Conservation (phyloP, 2,888 invertebrate species). For the Drosophila fungiperda region DNA sequence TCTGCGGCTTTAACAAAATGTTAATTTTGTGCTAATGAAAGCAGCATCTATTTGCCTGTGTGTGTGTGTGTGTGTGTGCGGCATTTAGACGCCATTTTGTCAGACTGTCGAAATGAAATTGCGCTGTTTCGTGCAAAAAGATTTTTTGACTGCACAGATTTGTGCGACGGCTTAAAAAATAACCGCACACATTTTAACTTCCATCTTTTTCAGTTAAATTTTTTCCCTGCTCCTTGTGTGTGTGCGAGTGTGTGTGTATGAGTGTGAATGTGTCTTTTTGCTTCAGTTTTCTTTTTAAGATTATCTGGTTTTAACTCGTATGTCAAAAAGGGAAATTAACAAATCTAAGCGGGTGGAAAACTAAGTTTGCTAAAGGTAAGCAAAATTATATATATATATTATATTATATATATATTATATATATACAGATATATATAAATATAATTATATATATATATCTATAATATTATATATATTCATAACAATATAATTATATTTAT, state of each 20-base stretch:
- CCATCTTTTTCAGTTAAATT: neutral
- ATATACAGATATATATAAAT: neutral
- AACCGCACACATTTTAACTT: conserved; percentile 5
- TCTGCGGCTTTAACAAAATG: conserved; percentile 73
- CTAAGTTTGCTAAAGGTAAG: neutral
- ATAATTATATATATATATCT: too few species aligned
- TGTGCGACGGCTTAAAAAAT: conserved; percentile 1
- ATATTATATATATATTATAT: too few species aligned
- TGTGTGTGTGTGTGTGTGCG: conserved; percentile 19
- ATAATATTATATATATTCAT: too few species aligned
- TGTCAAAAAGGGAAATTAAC: conserved; percentile 23
- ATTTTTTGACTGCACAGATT: conserved; percentile 42
- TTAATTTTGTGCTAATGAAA: conserved; percentile 76
- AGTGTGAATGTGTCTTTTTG: neutral
- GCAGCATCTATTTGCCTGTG: conserved; percentile 45
- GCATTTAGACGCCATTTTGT: conserved; percentile 63
- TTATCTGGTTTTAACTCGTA: neutral
- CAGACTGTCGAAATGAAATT: conserved; percentile 56
- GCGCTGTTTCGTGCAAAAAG: conserved; percentile 40
- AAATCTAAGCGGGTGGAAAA: neutral
- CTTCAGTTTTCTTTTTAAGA: conserved; percentile 1
- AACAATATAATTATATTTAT: too few species aligned
- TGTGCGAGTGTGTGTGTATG: neutral
- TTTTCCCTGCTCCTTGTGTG: neutral
- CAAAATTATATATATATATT: neutral